Evolutionary conservation across 2,113 vertebrate genomes (phyloP), one percentile per base, ranked within the genome.

Genomic region (Anthoscopus minutus): DNA sequence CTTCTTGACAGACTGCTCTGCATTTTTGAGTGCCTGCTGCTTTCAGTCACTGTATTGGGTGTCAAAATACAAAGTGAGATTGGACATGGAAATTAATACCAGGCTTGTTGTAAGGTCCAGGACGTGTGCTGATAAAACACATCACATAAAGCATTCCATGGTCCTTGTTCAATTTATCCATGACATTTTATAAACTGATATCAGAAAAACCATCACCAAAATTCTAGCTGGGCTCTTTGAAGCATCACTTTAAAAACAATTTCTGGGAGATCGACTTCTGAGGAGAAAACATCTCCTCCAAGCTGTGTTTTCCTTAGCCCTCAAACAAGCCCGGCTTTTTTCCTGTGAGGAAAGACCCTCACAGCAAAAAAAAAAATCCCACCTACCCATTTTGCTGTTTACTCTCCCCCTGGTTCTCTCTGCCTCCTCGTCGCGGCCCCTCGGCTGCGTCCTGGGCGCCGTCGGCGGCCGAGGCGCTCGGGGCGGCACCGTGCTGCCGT

Each of bases 321-420:
- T 92, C 79, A 93, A 84, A 95, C 88, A 94, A 93, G 92, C 93
- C 84, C 62, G 64, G 88, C 57, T 97, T 97, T 96, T 83, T 92
- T 82, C 92, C 95, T 95, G 92, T 14, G 95, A 97, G 85, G 95
- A 89, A 70, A 97, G 42, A 47, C 37, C 96, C 95, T 88, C 86
- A 81, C 87, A 96, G 95, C 64, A 72, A 94, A 94, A 93, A 93
- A n/a, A 27, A 9, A 85, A 95, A 54, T 84, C 94, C 95, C 89
- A 99, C 99, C 99, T 99, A 99, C 99, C 99, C 99, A 98, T 99
- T 99, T 94, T 98, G 98, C 96, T 98, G 98, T 96, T 98, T 97
- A 98, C 92, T 98, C 97, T 98, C 99, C 83, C 98, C 98, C 98
- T 98, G 98, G 98, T 97, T 98, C 83, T 99, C 98, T 97, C 96